phyloP scores from a whole-genome alignment of 2,113 vertebrate species.

The Grammomys dolichurus region DNA sequence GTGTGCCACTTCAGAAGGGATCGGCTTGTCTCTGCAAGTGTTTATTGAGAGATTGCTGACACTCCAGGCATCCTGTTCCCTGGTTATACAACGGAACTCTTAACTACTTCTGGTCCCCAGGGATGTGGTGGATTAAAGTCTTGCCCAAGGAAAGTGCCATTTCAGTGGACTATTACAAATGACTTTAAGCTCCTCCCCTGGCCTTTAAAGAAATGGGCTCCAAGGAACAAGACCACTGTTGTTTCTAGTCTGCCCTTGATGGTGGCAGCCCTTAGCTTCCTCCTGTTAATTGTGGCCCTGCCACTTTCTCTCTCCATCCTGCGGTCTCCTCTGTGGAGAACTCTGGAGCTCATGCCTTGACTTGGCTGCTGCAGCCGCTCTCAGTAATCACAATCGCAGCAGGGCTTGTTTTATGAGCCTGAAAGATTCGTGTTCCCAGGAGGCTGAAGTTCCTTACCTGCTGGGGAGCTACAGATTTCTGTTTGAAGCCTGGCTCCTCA shows the following conservation, averaged over 20 bases:
- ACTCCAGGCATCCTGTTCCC: slow-evolving; percentile 16
- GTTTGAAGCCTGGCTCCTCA: neutral
- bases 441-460: slow-evolving; percentile 62
- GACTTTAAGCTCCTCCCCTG: slow-evolving; percentile 17
- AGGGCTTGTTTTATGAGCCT: slow-evolving; percentile 67
- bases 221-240: neutral
- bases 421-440: slow-evolving; percentile 63
- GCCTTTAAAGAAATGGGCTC: slow-evolving; percentile 15
- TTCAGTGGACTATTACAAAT: slow-evolving; percentile 48
- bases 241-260: slow-evolving; percentile 50
- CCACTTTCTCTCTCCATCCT: slow-evolving; percentile 55
- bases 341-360: neutral
- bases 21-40: slow-evolving; percentile 46
- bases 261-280: slow-evolving; percentile 38
- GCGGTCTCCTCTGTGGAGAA: slow-evolving; percentile 42
- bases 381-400: neutral
- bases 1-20: slow-evolving; percentile 2
- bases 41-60: slow-evolving; percentile 32
- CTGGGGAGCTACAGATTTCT: slow-evolving; percentile 64
- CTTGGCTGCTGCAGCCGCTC: slow-evolving; percentile 45
- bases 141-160: slow-evolving; percentile 50
- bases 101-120: slow-evolving; percentile 54
- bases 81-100: slow-evolving; percentile 53
- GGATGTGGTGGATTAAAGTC: slow-evolving; percentile 49
- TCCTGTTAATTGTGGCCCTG: slow-evolving; percentile 59